Base-by-base conservation (phyloP, 1,140 invertebrate species). In the Pseudomyrmex gracilis region DNA sequence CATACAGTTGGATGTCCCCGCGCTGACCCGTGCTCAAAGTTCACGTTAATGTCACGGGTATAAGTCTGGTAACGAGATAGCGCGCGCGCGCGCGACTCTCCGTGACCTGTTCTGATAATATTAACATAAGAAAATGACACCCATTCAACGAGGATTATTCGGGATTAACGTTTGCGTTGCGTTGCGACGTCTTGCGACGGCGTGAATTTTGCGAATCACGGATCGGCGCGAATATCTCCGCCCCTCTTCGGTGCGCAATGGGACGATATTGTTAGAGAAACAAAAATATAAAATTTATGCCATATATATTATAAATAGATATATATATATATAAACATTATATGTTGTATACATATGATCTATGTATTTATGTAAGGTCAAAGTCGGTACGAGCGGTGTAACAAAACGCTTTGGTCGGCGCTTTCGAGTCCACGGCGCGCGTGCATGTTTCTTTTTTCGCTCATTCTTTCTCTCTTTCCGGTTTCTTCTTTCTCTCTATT, bases 371-470 rank as follows among this genome's bases (percentile, higher is more conserved):
- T 77, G 20, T 66, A 85, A 83, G 57, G 70, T 63, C 45, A 82
- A 82, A 57, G 34, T 77, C 51, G 77, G 73, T 88, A 84, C 85
- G 88, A 89, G 88, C 88, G 88, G 88, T 89, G 88, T 89, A 89
- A 89, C 88, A 89, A 89, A 89, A 89, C 88, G 88, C 88, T 89
- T 89, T 89, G 66, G 82, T 89, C 87, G 85, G 84, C 88, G 88
- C 88, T 89, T 89, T 89, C 88, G 88, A 89, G 87, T 89, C 84
- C 88, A 89, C 84, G 88, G 82, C 87, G 88, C 87, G 88, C 87
- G 87, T 89, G 83, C 89, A 89, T 87, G 86, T 89, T 76, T 78
- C 22, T 85, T 77, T 34, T 90, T 55, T 87, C 43, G 85, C 71
- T 87, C 57, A 34, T 34, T 34, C 34, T 34, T 34, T 86, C 45